Conservation (phyloP, 1,140 invertebrate species). For the Propsilocerus akamusi region DNA sequence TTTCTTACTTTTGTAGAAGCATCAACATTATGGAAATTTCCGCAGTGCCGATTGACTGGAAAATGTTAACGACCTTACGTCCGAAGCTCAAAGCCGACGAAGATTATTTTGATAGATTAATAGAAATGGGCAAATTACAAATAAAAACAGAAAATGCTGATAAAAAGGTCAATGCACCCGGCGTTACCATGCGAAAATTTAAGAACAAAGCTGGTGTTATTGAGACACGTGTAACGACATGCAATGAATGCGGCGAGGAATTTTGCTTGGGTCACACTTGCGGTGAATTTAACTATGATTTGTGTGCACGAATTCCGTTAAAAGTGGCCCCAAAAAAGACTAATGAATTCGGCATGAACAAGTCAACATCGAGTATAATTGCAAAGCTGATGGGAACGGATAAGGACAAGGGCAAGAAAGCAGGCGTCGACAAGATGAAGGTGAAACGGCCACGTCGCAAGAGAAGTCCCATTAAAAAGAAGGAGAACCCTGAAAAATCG, state of each 20-base stretch:
- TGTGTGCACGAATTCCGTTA: constrained; percentile 22
- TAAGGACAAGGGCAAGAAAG: constrained; percentile 9
- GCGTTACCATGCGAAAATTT: constrained; percentile 43
- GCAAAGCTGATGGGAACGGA: constrained; percentile 11
- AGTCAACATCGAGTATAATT: constrained; percentile 9
- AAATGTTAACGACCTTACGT: constrained; percentile 71
- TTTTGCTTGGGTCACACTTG: constrained; percentile 50
- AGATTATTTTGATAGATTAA: constrained; percentile 67
- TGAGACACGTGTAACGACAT: constrained; percentile 53
- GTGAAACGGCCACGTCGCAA: constrained; percentile 11
- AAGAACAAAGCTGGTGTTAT: constrained; percentile 63
- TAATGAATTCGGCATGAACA: constrained; percentile 4
- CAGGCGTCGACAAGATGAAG: not conserved
- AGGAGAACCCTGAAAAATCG: constrained; percentile 9
- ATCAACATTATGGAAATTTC: constrained; percentile 51
- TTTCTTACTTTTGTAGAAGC: not conserved
- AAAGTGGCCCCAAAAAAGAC: constrained; percentile 13
- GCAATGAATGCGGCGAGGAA: constrained; percentile 65
- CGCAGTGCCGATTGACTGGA: constrained; percentile 77
- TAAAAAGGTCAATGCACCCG: constrained; percentile 34
- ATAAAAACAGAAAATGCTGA: constrained; percentile 44
- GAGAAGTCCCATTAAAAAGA: constrained; percentile 12
- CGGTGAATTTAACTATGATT: constrained; percentile 31
- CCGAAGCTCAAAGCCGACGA: constrained; percentile 68
- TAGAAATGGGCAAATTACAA: constrained; percentile 62